phyloP scores from a whole-genome alignment of 2,113 vertebrate species.

The Raja brachyura region DNA sequence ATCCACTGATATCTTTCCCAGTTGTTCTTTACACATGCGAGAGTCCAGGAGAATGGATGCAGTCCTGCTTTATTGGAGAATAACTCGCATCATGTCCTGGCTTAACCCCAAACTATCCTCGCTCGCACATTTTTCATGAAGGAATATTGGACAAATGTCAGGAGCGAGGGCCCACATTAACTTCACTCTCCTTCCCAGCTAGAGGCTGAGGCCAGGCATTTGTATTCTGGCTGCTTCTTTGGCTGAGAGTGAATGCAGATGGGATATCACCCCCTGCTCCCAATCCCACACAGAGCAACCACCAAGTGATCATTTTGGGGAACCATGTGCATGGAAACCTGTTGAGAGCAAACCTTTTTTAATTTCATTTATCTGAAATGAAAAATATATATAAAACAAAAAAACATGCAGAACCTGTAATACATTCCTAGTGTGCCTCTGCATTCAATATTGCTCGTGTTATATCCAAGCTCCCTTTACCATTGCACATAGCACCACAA shows the following conservation, averaged over 20 bases:
- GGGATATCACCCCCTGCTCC: neutral
- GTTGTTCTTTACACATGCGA: neutral
- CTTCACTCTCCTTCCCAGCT: neutral
- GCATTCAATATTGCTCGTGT: too few relatives aligned
- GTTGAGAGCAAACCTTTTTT: too few relatives aligned
- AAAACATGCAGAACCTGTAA: too few relatives aligned
- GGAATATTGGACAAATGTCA: neutral
- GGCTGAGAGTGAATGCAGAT: neutral
- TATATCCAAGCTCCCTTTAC: too few relatives aligned
- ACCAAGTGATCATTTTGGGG: neutral
- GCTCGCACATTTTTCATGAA: neutral
- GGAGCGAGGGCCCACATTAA: neutral
- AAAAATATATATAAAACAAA: too few relatives aligned
- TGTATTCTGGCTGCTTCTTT: neutral
- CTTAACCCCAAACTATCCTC: neutral
- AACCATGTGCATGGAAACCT: too few relatives aligned
- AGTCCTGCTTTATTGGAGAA: neutral
- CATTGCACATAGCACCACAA: too few relatives aligned
- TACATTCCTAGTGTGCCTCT: too few relatives aligned
- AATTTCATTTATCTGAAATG: too few relatives aligned
- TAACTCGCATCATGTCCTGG: neutral
- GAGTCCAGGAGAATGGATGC: neutral
- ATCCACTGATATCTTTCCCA: neutral
- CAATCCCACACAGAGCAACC: neutral
- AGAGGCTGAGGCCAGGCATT: neutral